Conservation (phyloP, 2,888 invertebrate species). For the Spatulosminthurus flaviceps region DNA sequence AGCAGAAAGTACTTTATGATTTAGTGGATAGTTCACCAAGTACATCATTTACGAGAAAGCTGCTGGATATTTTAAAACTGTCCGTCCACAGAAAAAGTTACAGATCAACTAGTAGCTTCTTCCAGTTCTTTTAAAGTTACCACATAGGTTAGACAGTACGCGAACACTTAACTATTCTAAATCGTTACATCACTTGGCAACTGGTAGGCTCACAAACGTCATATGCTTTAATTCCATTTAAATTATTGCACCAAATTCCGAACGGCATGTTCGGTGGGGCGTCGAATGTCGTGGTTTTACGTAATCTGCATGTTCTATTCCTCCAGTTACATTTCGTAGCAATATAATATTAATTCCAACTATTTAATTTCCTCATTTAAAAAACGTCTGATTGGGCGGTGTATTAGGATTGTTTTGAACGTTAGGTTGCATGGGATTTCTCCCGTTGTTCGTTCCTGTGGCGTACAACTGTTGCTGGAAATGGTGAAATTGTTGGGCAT, state of each 20-base stretch:
- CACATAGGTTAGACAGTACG: not conserved
- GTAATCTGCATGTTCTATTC: not conserved
- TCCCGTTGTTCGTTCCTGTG: constrained; percentile 73
- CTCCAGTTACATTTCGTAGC: not conserved
- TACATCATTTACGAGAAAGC: not conserved
- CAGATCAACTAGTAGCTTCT: constrained; percentile 44
- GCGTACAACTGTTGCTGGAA: constrained; percentile 95
- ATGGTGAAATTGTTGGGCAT: constrained; percentile 94
- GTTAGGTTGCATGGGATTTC: constrained; percentile 69
- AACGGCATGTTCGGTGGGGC: constrained; percentile 55
- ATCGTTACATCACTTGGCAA: constrained; percentile 19
- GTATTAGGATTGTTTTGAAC: constrained; percentile 63
- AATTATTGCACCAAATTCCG: constrained; percentile 64
- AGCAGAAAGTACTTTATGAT: not conserved
- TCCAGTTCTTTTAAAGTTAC: not conserved
- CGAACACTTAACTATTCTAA: not conserved
- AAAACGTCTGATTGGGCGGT: constrained; percentile 63
- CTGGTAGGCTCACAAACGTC: not conserved
- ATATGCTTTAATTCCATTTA: not conserved
- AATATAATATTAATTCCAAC: not conserved
- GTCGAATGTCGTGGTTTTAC: constrained; percentile 4
- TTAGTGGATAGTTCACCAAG: not conserved
- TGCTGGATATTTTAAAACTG: not conserved
- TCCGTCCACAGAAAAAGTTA: constrained; percentile 33
- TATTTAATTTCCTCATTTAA: constrained; percentile 56